phyloP scores from a whole-genome alignment of 2,113 vertebrate genomes.

The Mobula hypostoma region DNA sequence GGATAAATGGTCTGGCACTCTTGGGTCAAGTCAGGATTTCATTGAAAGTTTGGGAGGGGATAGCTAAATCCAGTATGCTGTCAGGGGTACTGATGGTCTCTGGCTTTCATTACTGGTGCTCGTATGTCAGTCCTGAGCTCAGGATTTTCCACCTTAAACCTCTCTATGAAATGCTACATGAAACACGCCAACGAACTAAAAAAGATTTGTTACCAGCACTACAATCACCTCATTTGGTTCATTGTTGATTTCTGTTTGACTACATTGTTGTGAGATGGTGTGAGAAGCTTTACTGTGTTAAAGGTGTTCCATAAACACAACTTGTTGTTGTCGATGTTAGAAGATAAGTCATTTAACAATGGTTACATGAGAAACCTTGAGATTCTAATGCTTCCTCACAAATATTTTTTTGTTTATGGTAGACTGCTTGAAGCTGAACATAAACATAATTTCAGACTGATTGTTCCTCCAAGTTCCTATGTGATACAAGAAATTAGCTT shows the following conservation, averaged over 20 bases:
- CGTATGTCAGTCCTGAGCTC: background rate
- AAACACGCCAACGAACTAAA: background rate
- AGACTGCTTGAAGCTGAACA: too few species aligned
- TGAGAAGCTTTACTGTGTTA: background rate
- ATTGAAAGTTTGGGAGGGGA: background rate
- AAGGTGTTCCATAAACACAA: background rate
- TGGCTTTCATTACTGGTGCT: background rate
- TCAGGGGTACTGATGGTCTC: background rate
- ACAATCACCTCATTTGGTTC: background rate
- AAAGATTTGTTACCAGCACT: background rate
- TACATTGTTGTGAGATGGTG: background rate
- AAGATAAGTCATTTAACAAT: background rate
- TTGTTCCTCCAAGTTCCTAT: too few species aligned
- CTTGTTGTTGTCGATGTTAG: background rate
- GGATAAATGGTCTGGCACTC: too few species aligned
- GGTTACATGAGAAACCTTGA: background rate
- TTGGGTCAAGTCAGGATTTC: background rate
- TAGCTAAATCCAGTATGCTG: background rate
- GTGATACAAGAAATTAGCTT: too few species aligned
- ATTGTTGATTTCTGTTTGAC: background rate
- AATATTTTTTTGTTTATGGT: too few species aligned
- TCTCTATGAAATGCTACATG: background rate
- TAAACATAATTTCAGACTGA: too few species aligned
- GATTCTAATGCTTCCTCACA: too few species aligned
- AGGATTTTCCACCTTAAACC: background rate